Evolutionary conservation across 2,888 invertebrate genomes (phyloP), one percentile per base, ranked within the genome.

Genomic region (Axea sp.): DNA sequence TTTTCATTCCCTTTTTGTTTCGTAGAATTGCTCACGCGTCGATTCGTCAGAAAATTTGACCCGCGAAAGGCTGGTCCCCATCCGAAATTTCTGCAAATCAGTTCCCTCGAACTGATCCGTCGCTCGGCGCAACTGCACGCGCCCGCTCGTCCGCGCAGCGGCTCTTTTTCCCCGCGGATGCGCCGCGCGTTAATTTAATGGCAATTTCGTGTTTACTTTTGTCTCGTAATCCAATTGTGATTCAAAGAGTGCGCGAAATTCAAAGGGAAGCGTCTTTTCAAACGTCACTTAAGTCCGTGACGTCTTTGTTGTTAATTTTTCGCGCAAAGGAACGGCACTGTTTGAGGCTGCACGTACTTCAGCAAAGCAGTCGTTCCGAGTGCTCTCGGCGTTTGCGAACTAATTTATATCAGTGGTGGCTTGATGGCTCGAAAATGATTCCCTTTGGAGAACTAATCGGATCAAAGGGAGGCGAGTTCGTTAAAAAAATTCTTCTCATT

Each of bases 181-280:
- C n/a, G n/a, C n/a, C n/a, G n/a, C n/a, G n/a, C n/a, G n/a, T n/a
- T n/a, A n/a, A n/a, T n/a, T n/a, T n/a, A 62, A 62, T 49, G 49
- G 62, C 49, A 62, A 62, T 62, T 37, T 31, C 11, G 31, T 62
- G 49, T 41, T 62, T 62, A 62, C 31, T 49, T 60, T 60, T 39
- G 37, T 49, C 19, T 30, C 39, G 30, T 39, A 28, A 60, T 60
- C 49, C 60, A 60, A n/a, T 60, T 60, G 60, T 30, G 39, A 60
- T 60, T 47, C 47, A 39, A 60, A 60, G 37, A 47, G 35, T 45
- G 35, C 45, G 33, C 45, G 26, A 45, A 14, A n/a, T 35, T 35
- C 59, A 59, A 59, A 59, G 45, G 35, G 28, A 59, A 15, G 35
- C 47, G 37, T 37, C 60, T 47, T 47, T 60, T 39, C 12, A 19